phyloP scores from a whole-genome alignment of 2,113 vertebrate genomes.

The Neodon shergylaensis region DNA sequence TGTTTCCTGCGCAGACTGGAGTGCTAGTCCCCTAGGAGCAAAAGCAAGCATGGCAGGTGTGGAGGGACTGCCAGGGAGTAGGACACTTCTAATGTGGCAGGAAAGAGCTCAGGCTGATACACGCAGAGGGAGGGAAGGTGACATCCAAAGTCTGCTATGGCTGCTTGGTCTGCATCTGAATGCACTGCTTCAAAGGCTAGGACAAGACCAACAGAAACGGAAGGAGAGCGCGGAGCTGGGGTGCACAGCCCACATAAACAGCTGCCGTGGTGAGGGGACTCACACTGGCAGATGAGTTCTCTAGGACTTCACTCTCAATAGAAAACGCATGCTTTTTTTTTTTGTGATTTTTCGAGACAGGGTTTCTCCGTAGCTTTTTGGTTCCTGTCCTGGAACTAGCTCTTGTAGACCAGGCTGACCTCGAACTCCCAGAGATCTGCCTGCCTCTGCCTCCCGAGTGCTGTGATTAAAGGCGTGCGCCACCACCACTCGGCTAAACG shows the following conservation, averaged over 20 bases:
- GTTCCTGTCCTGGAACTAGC: no score
- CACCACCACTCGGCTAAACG: no score
- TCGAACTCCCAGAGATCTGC: no score
- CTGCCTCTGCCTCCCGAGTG: no score
- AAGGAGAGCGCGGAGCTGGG: background rate
- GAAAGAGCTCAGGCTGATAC: background rate
- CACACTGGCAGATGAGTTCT: background rate
- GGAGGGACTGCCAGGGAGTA: background rate
- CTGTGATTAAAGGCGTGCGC: no score
- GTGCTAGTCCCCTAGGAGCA: background rate
- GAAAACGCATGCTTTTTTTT: background rate
- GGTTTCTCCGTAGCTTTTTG: no score
- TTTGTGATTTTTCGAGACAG: no score
- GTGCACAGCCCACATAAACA: background rate
- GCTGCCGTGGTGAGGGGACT: background rate
- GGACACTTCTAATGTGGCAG: background rate
- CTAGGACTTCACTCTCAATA: background rate
- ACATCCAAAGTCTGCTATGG: no score
- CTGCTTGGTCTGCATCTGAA: background rate
- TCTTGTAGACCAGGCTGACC: no score
- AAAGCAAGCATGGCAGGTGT: background rate
- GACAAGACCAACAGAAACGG: background rate
- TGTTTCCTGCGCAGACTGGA: background rate
- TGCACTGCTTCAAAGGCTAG: background rate
- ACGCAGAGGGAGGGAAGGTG: background rate